A percentile compares a stretch with the other conserved stretches of the same genome.
Conservation (phyloP, 1,140 invertebrate species). For the Drosophila seguyi region DNA sequence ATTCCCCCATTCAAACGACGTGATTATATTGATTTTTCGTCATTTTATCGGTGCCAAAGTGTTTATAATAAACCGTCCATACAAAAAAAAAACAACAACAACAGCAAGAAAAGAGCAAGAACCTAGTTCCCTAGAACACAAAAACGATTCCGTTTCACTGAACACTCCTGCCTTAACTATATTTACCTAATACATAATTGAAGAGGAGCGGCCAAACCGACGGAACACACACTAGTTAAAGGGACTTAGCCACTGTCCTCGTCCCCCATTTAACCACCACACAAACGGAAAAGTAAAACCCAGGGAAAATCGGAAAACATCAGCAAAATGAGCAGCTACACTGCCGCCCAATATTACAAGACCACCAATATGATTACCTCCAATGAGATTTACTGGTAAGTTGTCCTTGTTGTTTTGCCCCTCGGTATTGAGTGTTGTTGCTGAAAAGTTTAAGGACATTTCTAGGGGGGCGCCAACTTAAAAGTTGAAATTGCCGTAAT, state of each 20-base stretch:
- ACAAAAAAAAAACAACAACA: conserved; percentile 41
- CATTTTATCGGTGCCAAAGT: conserved; percentile 69
- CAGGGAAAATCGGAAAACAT: conserved; percentile 21
- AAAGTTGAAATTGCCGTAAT: conserved; percentile 20
- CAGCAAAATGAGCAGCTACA: conserved; percentile 73
- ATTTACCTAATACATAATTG: conserved; percentile 55
- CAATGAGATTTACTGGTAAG: conserved; percentile 84
- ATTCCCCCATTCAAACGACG: conserved; percentile 12
- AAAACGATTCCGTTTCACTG: conserved; percentile 75
- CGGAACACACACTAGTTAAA: conserved; percentile 22
- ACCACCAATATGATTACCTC: conserved; percentile 84
- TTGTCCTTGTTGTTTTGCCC: conserved; percentile 19
- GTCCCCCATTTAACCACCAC: conserved; percentile 8
- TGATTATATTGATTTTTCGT: conserved; percentile 45
- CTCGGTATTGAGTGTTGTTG: conserved; percentile 23
- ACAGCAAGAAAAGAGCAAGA: conserved; percentile 19
- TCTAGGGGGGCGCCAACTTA: conserved; percentile 9
- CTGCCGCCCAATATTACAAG: conserved; percentile 79
- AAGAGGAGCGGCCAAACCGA: conserved; percentile 23
- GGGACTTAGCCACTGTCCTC: conserved; percentile 13
- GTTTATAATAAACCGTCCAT: conserved; percentile 70
- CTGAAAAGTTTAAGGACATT: neutral
- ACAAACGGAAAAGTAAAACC: conserved; percentile 5
- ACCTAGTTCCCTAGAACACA: conserved; percentile 53
- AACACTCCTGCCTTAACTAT: conserved; percentile 73